Evolutionary conservation across 2,113 vertebrate species (phyloP).

Genomic region (Gambusia affinis): DNA sequence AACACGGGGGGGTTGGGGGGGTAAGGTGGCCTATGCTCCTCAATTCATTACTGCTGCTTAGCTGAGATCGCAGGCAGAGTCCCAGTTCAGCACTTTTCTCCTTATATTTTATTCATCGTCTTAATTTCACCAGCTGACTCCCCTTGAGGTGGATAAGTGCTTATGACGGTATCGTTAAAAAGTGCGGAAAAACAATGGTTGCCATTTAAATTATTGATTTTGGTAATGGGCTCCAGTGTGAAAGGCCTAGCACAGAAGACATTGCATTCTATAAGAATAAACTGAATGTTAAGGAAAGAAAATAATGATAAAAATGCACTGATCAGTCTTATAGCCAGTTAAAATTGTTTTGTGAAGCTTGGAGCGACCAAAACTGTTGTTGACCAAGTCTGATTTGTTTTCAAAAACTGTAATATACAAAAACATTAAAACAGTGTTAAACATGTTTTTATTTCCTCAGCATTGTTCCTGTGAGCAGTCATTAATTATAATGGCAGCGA

Average conservation of each 20-base stretch:
- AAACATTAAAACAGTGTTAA: no score
- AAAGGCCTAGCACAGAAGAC: background rate
- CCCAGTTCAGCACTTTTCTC: slow-evolving; percentile 56
- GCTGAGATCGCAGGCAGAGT: slow-evolving; percentile 28
- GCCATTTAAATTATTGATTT: slow-evolving; percentile 66
- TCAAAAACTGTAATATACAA: no score
- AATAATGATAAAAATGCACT: no score
- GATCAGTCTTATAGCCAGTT: no score
- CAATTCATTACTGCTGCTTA: slow-evolving; percentile 49
- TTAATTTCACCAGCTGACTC: slow-evolving; percentile 55
- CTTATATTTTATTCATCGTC: slow-evolving; percentile 77
- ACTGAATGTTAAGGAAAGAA: background rate
- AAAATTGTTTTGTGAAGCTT: no score
- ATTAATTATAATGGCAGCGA: no score
- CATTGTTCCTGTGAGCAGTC: no score
- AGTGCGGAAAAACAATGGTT: slow-evolving; percentile 39
- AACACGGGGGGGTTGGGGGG: slow-evolving; percentile 18
- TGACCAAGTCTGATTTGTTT: no score
- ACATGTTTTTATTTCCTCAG: no score
- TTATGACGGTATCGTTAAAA: slow-evolving; percentile 60
- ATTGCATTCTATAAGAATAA: background rate
- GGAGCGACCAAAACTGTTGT: no score
- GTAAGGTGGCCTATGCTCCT: slow-evolving; percentile 40
- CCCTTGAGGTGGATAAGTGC: slow-evolving; percentile 50
- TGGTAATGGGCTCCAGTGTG: slow-evolving; percentile 19